Evolutionary conservation across 2,888 invertebrate species (phyloP).

Genomic region (Zaprionus lineosus): DNA sequence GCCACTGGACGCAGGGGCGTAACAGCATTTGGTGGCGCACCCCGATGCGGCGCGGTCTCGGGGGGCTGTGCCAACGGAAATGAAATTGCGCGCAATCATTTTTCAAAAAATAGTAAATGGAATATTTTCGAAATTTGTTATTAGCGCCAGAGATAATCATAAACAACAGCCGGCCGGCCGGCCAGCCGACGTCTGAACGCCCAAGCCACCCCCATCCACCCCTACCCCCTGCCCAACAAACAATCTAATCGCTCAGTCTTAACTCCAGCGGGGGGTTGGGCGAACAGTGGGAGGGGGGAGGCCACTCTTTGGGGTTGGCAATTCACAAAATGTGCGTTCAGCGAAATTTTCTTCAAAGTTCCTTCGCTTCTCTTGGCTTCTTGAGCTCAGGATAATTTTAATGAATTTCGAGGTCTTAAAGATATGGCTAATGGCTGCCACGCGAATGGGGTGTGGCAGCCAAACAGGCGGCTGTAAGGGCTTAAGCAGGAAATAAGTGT

Average conservation of each 20-base stretch:
- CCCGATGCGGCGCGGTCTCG: background rate
- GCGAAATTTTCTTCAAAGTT: too few species aligned
- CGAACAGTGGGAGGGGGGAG: background rate
- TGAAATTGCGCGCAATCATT: conserved; percentile 80
- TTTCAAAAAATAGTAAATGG: conserved; percentile 79
- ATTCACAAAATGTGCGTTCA: conserved; percentile 72
- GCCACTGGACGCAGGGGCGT: conserved; percentile 34
- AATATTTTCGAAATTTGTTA: conserved; percentile 77
- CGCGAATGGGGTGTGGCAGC: background rate
- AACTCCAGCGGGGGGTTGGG: background rate
- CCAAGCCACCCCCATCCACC: too few species aligned
- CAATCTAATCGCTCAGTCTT: too few species aligned
- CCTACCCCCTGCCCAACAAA: too few species aligned
- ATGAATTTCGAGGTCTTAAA: conserved; percentile 61
- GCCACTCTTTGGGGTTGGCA: conserved; percentile 38
- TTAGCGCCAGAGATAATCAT: conserved; percentile 72
- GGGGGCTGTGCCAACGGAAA: conserved; percentile 58
- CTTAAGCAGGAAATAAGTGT: conserved; percentile 6
- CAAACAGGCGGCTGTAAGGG: too few species aligned
- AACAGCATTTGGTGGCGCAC: background rate
- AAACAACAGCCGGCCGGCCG: conserved; percentile 73
- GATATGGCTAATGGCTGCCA: conserved; percentile 42
- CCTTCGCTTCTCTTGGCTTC: conserved; percentile 27
- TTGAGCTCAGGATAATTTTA: conserved; percentile 44
- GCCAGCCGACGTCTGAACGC: conserved; percentile 25